Evolutionary conservation across 2,888 invertebrate species (phyloP).

Genomic region (Eupithecia vulgata): DNA sequence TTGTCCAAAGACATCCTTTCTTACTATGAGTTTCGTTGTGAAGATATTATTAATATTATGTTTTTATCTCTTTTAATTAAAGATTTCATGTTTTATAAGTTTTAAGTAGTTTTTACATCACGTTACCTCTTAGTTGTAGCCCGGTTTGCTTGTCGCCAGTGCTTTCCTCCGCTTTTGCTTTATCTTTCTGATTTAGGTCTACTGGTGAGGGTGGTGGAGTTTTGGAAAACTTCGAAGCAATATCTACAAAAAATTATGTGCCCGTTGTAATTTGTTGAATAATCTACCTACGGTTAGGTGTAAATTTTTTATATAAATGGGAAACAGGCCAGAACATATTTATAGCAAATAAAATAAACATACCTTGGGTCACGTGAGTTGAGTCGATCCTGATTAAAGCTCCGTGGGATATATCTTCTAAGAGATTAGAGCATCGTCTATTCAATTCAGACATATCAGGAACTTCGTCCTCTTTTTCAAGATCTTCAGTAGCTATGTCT

Average conservation of each 20-base stretch:
- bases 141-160: slow-evolving; percentile 71
- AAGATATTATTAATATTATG: neutral
- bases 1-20: neutral
- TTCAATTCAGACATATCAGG: slow-evolving; percentile 79
- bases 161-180: slow-evolving; percentile 72
- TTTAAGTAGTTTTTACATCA: slow-evolving; percentile 4
- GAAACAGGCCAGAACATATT: neutral
- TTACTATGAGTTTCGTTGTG: neutral
- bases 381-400: slow-evolving; percentile 79
- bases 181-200: slow-evolving; percentile 83
- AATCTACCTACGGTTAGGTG: slow-evolving; percentile 9
- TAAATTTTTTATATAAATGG: neutral
- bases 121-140: slow-evolving; percentile 75
- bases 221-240: slow-evolving; percentile 86
- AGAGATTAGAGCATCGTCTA: slow-evolving; percentile 78
- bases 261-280: slow-evolving; percentile 22
- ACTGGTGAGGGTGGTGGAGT: slow-evolving; percentile 89
- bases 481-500: slow-evolving; percentile 31
- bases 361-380: slow-evolving; percentile 78
- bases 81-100: neutral
- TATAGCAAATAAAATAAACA: neutral
- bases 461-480: slow-evolving; percentile 60
- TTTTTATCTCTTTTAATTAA: neutral
- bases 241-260: slow-evolving; percentile 70
- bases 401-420: slow-evolving; percentile 81